Evolutionary conservation across 1,140 invertebrate species (phyloP), one percentile per base, ranked within the genome.

Genomic region (Lasaia peninsularis): DNA sequence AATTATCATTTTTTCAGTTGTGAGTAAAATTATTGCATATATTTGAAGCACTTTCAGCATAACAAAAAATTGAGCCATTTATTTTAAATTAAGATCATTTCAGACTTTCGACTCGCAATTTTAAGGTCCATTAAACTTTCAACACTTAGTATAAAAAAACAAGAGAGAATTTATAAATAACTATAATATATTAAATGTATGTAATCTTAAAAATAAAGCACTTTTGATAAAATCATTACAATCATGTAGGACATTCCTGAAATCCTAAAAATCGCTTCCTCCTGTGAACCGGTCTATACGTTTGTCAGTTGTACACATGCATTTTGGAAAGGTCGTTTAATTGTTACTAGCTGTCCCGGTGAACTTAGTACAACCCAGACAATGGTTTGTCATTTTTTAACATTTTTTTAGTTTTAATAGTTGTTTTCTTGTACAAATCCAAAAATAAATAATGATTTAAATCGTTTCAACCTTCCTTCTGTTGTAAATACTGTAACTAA

Each of bases 141-240:
- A 44, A 44, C 14, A 11, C 14, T 44, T 44, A 18, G 9, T 16
- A 16, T 18, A 44, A 21, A 48, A 48, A 11, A n/a, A n/a, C n/a
- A 48, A 48, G 9, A 48, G 11, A 48, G 18, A 20, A 48, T 48
- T 20, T 16, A 48, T 48, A 48, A 48, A 48, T 20, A 48, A 48
- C 44, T 48, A 20, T 21, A 48, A 48, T 48, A 48, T 48, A 48
- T 48, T 48, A 48, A 48, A 48, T 24, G 20, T 48, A 48, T 11
- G 44, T 48, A 48, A 48, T 21, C 44, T 48, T 48, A 48, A 48
- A 48, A 48, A 48, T 48, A 48, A 48, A 11, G 18, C 16, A 48
- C 44, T 48, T 48, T 48, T 18, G n/a, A 48, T 48, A 21, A 9
- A 40, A 48, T 7, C 44, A 48, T 20, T 48, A 48, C 11, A 20